Conservation (phyloP, 2,797 vertebrate species). For the Calcarius lapponicus region DNA sequence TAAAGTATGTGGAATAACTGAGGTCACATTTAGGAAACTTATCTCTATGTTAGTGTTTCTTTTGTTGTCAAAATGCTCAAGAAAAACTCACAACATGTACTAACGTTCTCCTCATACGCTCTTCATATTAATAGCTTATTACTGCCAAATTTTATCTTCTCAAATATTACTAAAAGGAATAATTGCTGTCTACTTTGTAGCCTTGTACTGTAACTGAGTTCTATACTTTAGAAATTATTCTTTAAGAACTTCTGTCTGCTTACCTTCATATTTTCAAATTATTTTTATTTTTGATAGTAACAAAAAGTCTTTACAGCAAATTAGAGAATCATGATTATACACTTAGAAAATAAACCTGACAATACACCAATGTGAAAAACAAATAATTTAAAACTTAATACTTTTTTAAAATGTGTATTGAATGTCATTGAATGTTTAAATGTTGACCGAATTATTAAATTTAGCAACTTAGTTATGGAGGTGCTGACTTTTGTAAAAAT, state of each 20-base stretch:
- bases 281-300: neutral
- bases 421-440: neutral
- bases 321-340: neutral
- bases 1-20: neutral
- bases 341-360: neutral
- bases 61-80: neutral
- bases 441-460: neutral
- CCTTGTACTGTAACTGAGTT: neutral
- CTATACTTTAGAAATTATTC: neutral
- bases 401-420: neutral
- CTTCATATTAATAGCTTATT: neutral
- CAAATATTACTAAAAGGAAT: neutral
- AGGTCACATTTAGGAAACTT: neutral
- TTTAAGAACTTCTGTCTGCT: neutral
- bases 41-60: neutral
- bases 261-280: neutral
- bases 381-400: neutral
- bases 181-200: neutral
- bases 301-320: neutral
- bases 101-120: neutral
- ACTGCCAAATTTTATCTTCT: neutral
- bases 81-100: neutral
- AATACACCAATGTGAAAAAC: accelerated
- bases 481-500: neutral
- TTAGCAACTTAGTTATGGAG: neutral